Conservation (phyloP, 2,113 vertebrate species). For the Scortum barcoo region DNA sequence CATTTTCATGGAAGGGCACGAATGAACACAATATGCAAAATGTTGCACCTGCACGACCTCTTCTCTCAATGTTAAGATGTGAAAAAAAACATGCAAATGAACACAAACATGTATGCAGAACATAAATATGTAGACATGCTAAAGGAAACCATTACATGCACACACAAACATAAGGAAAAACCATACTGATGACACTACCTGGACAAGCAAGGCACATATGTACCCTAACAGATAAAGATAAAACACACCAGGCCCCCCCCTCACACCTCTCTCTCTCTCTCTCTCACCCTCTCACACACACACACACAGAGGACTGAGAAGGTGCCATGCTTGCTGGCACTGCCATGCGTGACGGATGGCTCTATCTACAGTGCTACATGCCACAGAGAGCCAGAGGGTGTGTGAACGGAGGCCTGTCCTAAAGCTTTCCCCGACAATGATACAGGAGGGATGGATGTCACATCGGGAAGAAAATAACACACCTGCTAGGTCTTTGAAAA, state of each 20-base stretch:
- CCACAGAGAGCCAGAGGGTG: conserved; percentile 59
- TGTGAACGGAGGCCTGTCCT: conserved; percentile 59
- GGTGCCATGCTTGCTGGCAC: conserved; percentile 62
- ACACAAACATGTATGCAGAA: background rate
- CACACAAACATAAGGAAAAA: conserved; percentile 17
- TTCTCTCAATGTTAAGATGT: conserved; percentile 7
- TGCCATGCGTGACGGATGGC: conserved; percentile 69
- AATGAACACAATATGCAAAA: conserved; percentile 17
- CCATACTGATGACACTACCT: background rate
- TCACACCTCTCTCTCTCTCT: no score
- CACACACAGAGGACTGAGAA: conserved; percentile 43
- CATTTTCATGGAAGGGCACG: conserved; percentile 4
- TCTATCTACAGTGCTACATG: conserved; percentile 66
- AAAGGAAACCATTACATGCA: background rate
- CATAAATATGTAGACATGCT: conserved; percentile 23
- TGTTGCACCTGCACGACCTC: conserved; percentile 20
- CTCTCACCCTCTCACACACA: conserved; percentile 16
- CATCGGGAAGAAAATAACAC: conserved; percentile 45
- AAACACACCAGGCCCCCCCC: conserved; percentile 16
- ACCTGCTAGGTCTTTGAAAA: conserved; percentile 52
- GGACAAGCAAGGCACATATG: background rate
- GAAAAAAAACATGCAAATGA: conserved; percentile 10
- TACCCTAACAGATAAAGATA: conserved; percentile 48
- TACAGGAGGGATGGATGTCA: conserved; percentile 66
- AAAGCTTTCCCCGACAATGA: conserved; percentile 60